Evolutionary conservation across 2,888 invertebrate species (phyloP).

Genomic region (Chironomus tentans): DNA sequence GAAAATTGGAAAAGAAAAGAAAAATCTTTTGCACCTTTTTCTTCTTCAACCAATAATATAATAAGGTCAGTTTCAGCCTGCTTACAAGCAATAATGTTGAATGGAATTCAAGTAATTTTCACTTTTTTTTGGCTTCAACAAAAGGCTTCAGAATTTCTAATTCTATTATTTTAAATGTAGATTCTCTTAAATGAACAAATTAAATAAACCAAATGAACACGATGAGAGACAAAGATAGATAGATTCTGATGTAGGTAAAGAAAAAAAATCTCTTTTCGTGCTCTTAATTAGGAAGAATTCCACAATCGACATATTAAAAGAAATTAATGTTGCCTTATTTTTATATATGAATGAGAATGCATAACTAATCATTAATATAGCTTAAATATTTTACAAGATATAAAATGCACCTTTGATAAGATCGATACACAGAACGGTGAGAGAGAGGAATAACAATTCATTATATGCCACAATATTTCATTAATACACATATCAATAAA

Average conservation of each 20-base stretch:
- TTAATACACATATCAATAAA: constrained; percentile 8
- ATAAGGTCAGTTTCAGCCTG: constrained; percentile 14
- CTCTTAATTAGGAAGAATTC: constrained; percentile 1
- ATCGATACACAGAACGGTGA: neutral
- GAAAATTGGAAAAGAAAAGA: neutral
- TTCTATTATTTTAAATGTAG: too few species aligned
- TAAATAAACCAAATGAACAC: too few species aligned
- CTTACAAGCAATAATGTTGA: neutral
- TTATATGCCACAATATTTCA: constrained; percentile 7
- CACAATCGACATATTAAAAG: neutral
- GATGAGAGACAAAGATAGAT: too few species aligned
- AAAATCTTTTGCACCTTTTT: constrained; percentile 21
- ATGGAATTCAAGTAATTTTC: neutral
- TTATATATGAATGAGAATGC: neutral
- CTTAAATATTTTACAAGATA: neutral
- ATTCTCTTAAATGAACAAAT: too few species aligned
- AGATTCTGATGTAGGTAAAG: neutral
- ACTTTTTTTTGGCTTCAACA: neutral
- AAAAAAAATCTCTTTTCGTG: neutral
- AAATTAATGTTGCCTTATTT: neutral
- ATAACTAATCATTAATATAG: neutral
- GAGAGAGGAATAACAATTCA: neutral
- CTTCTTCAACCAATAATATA: neutral
- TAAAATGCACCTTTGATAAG: neutral
- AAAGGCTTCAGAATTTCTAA: neutral